These are phyloP conservation scores for Micrastur ruficollis DNA, from an alignment of 2,797 vertebrate species.

Conservation along the genomic window DNA sequence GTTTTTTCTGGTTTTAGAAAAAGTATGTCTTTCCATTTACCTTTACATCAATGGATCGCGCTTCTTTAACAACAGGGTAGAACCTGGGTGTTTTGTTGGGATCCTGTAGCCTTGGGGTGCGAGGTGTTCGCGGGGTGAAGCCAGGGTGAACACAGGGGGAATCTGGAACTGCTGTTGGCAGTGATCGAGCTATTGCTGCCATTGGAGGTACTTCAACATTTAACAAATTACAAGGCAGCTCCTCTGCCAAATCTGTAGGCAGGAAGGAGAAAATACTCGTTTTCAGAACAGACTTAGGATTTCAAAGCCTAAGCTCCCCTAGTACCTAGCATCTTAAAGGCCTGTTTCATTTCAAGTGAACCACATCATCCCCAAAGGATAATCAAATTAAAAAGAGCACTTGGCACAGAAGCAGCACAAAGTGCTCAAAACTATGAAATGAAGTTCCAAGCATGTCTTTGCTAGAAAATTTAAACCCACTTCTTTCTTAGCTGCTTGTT, in stretches of 20 bases:
- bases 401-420: background rate
- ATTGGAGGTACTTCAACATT: constrained; percentile 42
- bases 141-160: constrained; percentile 67
- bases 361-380: background rate
- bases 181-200: constrained; percentile 73
- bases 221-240: constrained; percentile 32
- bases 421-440: background rate
- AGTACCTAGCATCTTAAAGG: background rate
- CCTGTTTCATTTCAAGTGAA: background rate
- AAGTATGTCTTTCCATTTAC: constrained; percentile 56
- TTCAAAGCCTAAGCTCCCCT: background rate
- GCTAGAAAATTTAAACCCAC: background rate
- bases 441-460: background rate
- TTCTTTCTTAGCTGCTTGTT: background rate
- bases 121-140: constrained; percentile 79
- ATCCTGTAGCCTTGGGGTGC: constrained; percentile 85
- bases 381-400: background rate
- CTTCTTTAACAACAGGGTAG: constrained; percentile 93
- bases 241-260: constrained; percentile 16
- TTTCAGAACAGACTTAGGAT: background rate
- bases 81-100: constrained; percentile 89
- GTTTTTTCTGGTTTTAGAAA: background rate
- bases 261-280: background rate
- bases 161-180: constrained; percentile 82
- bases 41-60: constrained; percentile 80